phyloP scores from a whole-genome alignment of 1,140 invertebrate genomes.

The Laodelphax striatellus region DNA sequence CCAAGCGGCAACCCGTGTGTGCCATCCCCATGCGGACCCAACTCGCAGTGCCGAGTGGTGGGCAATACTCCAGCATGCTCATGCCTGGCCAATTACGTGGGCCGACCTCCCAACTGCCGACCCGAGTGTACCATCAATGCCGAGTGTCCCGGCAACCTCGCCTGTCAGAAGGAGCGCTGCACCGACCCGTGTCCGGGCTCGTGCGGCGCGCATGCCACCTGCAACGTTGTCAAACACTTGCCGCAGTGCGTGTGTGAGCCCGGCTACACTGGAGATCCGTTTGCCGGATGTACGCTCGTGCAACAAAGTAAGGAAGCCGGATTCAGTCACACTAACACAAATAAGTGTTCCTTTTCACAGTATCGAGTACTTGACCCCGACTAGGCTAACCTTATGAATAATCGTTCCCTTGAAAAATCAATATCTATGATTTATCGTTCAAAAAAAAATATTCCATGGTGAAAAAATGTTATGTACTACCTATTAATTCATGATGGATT shows the following conservation, averaged over 20 bases:
- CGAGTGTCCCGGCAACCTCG: conserved; percentile 66
- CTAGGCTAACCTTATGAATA: no score
- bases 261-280: conserved; percentile 73
- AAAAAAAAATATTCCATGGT: no score
- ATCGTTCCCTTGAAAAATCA: no score
- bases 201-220: conserved; percentile 71
- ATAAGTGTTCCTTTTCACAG: conserved; percentile 22
- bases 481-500: no score
- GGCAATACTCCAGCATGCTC: conserved; percentile 61
- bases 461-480: no score
- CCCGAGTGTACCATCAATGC: conserved; percentile 72
- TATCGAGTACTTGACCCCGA: conserved; percentile 18
- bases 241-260: conserved; percentile 66
- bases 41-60: conserved; percentile 60
- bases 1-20: conserved; percentile 53
- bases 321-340: neutral
- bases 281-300: conserved; percentile 52
- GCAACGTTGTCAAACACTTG: conserved; percentile 67
- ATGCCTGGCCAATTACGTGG: conserved; percentile 63
- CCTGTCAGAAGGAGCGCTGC: conserved; percentile 70
- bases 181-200: conserved; percentile 73
- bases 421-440: no score
- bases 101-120: conserved; percentile 66
- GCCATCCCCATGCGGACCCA: conserved; percentile 69
- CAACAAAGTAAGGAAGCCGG: conserved; percentile 23